phyloP scores from a whole-genome alignment of 2,888 invertebrate species.

The Lasius platythorax region DNA sequence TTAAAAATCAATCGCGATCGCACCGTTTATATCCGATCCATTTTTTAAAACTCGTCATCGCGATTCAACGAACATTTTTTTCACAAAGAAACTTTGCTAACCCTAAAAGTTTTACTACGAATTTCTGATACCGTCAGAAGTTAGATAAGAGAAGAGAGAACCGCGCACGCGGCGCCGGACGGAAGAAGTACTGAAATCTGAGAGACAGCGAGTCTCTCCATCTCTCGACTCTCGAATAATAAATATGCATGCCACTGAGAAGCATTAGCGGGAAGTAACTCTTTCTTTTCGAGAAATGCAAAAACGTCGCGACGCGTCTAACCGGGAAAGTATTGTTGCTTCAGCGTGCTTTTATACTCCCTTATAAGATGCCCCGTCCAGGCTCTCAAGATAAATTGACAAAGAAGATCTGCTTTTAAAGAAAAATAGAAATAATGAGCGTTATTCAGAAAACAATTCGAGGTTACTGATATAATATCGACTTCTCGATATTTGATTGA shows the following conservation, averaged over 20 bases:
- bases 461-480: neutral
- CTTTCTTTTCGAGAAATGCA: conserved; percentile 38
- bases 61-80: neutral
- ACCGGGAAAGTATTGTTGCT: conserved; percentile 35
- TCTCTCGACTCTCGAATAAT: conserved; percentile 40
- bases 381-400: conserved; percentile 12
- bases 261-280: conserved; percentile 48
- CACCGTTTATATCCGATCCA: neutral
- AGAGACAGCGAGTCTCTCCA: conserved; percentile 32
- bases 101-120: neutral
- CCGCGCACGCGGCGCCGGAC: neutral
- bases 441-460: neutral
- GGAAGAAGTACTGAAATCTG: conserved; percentile 29
- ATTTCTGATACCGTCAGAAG: neutral
- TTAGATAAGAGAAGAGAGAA: neutral
- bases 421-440: neutral
- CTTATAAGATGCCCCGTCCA: neutral
- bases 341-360: conserved; percentile 4
- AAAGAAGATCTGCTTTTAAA: neutral
- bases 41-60: neutral
- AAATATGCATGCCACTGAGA: conserved; percentile 40
- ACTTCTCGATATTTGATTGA: neutral
- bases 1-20: conserved; percentile 11
- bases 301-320: conserved; percentile 35
- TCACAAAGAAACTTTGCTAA: neutral